These are phyloP conservation scores for Nowickia ferox DNA, from an alignment of 2,888 invertebrate genomes.

Conservation along the genomic window DNA sequence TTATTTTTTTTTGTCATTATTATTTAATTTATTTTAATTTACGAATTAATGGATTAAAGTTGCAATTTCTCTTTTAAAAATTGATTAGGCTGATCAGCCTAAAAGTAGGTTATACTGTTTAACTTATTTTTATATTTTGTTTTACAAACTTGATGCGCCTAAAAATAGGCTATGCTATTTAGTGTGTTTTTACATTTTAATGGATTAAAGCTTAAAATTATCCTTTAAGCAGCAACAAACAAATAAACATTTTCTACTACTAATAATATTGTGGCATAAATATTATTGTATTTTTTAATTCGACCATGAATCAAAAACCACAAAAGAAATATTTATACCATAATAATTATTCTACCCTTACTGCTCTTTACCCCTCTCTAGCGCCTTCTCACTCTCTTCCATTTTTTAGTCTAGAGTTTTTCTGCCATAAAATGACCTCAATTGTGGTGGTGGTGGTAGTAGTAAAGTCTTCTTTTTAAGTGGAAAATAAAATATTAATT, in stretches of 20 bases:
- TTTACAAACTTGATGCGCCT: neutral
- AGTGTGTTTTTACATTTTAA: neutral
- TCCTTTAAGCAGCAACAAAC: neutral
- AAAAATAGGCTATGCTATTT: conserved; percentile 4
- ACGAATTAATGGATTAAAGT: too few relatives aligned
- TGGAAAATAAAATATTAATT: conserved; percentile 37
- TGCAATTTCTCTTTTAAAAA: too few relatives aligned
- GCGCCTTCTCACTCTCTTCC: neutral
- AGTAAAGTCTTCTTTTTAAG: conserved; percentile 17
- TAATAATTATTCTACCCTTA: neutral
- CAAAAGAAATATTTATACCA: conserved; percentile 34
- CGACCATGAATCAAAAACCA: conserved; percentile 45
- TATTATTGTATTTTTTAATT: conserved; percentile 47
- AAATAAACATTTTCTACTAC: conserved; percentile 13
- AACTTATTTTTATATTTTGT: neutral
- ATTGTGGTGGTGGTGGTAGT: conserved; percentile 4
- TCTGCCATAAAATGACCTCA: conserved; percentile 21
- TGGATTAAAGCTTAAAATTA: conserved; percentile 14
- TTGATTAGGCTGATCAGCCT: neutral
- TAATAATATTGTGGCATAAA: conserved; percentile 43
- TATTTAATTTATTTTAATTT: too few relatives aligned
- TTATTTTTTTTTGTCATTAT: too few relatives aligned
- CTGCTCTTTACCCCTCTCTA: neutral
- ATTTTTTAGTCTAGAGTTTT: neutral
- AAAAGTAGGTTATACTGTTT: conserved; percentile 7